Evolutionary conservation across 2,113 vertebrate genomes (phyloP), one percentile per base, ranked within the genome.

Genomic region (Bucco capensis): DNA sequence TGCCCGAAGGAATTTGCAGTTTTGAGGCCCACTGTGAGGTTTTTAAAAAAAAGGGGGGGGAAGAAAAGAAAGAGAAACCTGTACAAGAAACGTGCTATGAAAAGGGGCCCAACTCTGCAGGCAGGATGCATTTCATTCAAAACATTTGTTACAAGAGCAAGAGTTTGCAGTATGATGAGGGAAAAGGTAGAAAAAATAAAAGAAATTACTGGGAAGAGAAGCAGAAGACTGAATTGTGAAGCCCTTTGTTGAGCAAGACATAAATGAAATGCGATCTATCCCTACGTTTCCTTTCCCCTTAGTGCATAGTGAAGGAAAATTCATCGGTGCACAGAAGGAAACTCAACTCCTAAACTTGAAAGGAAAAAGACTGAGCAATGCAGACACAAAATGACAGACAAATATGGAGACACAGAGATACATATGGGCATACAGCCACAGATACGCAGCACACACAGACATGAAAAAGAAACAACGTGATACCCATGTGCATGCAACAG

Each of bases 281-380:
- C 64, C 65, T 66, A 9, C 35, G 67, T 85, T 87, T 93, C 24
- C 56, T 54, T 89, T 64, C 51, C n/a, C 14, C 31, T 83, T 47
- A 54, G 33, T 17, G 14, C 74, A n/a, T 3, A 66, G 64, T 22
- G 66, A 88, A 73, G 38, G 51, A 74, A 83, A 58, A 90, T 40
- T 58, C 28, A 56, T 91, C 51, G 67, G n/a, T 47, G 70, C 47
- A 27, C 30, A 77, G 50, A 76, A 83, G 82, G 46, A 90, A 93
- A 85, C 50, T 31, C 71, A 82, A 79, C 42, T 60, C 60, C 24
- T 5, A 23, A 54, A 70, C 74, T 85, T 85, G 49, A 72, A 93
- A 92, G 54, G 47, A 74, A 95, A 77, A 95, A 91, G 74, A 73
- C 67, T 87, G 51, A 93, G 90, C 84, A 91, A 85, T 66, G 72